phyloP scores from a whole-genome alignment of 2,888 invertebrate species.

The Cheilosia impressa region DNA sequence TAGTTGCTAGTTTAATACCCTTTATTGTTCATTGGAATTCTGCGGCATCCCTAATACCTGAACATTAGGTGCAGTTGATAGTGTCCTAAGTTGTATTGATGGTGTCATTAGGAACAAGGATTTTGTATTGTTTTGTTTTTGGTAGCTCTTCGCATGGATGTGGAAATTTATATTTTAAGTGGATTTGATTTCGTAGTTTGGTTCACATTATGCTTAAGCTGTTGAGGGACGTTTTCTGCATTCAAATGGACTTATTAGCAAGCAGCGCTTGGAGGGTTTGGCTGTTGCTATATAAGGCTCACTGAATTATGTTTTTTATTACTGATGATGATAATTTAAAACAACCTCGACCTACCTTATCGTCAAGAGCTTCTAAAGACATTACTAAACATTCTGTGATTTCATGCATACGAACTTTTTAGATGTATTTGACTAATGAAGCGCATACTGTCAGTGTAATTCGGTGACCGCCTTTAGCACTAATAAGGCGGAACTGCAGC shows the following conservation, averaged over 20 bases:
- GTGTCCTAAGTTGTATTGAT: slow-evolving; percentile 50
- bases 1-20: slow-evolving; percentile 55
- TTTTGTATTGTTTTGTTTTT: slow-evolving; percentile 35
- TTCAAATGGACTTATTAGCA: background rate
- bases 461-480: no score
- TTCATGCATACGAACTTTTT: no score
- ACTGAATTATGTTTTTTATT: background rate
- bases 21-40: slow-evolving; percentile 62
- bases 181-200: slow-evolving; percentile 20
- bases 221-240: slow-evolving; percentile 15
- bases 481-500: no score
- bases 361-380: no score
- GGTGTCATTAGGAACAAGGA: slow-evolving; percentile 44
- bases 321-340: background rate
- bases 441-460: no score
- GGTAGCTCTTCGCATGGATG: slow-evolving; percentile 25
- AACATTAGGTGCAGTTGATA: slow-evolving; percentile 36
- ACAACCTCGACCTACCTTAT: no score
- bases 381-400: no score
- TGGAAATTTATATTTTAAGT: slow-evolving; percentile 25
- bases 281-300: no score
- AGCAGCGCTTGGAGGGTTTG: no score
- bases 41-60: slow-evolving; percentile 31
- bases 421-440: no score
- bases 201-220: slow-evolving; percentile 3